These are phyloP conservation scores for Steatocranus sp. DNA, from an alignment of 2,797 vertebrate genomes.

Conservation along the genomic window DNA sequence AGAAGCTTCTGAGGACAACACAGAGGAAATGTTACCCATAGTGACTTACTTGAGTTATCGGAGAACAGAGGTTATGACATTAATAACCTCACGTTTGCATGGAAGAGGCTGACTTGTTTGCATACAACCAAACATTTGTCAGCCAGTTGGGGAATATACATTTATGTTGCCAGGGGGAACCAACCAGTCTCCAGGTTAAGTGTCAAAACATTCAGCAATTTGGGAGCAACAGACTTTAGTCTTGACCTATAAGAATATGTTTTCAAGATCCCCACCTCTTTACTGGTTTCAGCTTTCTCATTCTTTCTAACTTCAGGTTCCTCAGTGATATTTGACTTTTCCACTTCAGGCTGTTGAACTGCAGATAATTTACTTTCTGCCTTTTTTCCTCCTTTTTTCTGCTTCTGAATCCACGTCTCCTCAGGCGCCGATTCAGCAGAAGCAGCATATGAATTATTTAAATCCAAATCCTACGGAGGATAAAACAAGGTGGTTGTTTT, in stretches of 20 bases:
- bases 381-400: conserved; percentile 33
- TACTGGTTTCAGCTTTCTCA: not conserved
- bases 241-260: not conserved
- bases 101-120: rapidly evolving
- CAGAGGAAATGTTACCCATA: not conserved
- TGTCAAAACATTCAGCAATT: not conserved
- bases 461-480: conserved; percentile 53
- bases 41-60: not conserved
- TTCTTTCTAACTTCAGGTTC: not conserved
- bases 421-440: conserved; percentile 36
- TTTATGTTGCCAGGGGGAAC: rapidly evolving
- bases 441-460: conserved; percentile 54
- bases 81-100: not conserved
- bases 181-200: not conserved
- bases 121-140: not conserved
- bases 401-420: conserved; percentile 33
- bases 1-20: not conserved
- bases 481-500: not conserved
- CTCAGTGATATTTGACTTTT: not conserved
- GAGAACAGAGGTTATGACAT: not conserved
- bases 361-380: not conserved
- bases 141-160: not conserved
- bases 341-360: not conserved
- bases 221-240: not conserved
- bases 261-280: conserved; percentile 19